These are phyloP conservation scores for Pangasius djambal DNA, from an alignment of 2,797 vertebrate genomes.

Conservation along the genomic window DNA sequence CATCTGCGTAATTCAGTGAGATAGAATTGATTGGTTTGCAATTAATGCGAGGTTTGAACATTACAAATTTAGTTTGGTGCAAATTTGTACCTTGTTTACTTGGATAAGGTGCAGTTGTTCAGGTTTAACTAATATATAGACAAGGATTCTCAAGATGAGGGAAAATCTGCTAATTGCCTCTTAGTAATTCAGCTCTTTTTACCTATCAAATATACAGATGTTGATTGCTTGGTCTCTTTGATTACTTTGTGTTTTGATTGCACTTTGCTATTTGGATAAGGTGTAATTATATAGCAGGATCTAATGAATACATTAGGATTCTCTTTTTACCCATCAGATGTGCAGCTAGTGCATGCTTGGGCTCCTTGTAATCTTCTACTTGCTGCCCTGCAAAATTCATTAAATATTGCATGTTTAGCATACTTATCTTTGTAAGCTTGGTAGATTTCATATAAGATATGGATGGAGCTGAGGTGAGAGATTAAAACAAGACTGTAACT, in stretches of 20 bases:
- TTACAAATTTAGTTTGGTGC: neutral
- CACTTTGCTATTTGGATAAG: neutral
- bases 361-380: constrained; percentile 42
- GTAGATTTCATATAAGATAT: neutral
- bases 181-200: neutral
- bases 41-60: neutral
- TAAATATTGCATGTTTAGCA: neutral
- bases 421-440: neutral
- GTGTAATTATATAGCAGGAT: neutral
- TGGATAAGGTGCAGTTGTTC: neutral
- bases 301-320: neutral
- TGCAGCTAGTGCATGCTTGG: constrained; percentile 71
- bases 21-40: neutral
- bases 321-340: constrained; percentile 82
- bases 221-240: neutral
- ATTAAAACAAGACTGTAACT: constrained; percentile 55
- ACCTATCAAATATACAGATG: neutral
- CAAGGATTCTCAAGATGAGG: neutral
- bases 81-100: neutral
- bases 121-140: neutral
- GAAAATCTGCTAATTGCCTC: neutral
- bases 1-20: no score
- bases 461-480: neutral
- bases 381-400: constrained; percentile 66
- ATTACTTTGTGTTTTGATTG: neutral